Conservation (phyloP, 2,888 invertebrate species). For the Euplexia lucipara region DNA sequence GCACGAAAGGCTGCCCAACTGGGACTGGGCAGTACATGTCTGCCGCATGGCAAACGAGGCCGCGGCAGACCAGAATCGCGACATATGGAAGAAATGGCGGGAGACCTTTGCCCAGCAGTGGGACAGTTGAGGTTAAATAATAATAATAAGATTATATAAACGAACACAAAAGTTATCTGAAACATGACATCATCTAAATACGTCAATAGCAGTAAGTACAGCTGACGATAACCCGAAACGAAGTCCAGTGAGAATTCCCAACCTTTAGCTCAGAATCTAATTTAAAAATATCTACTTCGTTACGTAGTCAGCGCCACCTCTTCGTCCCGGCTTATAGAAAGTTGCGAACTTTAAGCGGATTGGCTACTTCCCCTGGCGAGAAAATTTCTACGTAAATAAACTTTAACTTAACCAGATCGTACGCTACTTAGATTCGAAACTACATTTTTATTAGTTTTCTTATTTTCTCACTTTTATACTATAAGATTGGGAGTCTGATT, state of each 20-base stretch:
- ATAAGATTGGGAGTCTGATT: background rate
- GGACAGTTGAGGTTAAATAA: too few relatives aligned
- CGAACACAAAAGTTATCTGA: background rate
- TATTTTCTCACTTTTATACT: background rate
- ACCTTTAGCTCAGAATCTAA: slow-evolving; percentile 46
- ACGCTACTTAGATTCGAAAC: slow-evolving; percentile 32
- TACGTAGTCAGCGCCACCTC: slow-evolving; percentile 29
- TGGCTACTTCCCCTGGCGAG: slow-evolving; percentile 41
- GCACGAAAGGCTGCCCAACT: too few relatives aligned
- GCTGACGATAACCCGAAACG: slow-evolving; percentile 29
- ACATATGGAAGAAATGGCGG: too few relatives aligned
- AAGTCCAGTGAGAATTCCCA: slow-evolving; percentile 27
- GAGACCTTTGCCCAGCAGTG: too few relatives aligned
- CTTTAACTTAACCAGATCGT: slow-evolving; percentile 41
- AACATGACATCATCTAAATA: slow-evolving; percentile 8
- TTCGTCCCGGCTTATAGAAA: slow-evolving; percentile 44
- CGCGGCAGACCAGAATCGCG: too few relatives aligned
- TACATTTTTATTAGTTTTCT: slow-evolving; percentile 20
- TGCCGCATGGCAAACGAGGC: too few relatives aligned
- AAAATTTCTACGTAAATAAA: slow-evolving; percentile 51
- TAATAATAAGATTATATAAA: slow-evolving; percentile 16
- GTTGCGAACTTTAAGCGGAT: slow-evolving; percentile 58
- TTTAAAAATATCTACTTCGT: slow-evolving; percentile 52
- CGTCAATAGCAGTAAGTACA: slow-evolving; percentile 10
- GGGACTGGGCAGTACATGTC: too few relatives aligned